phyloP scores from a whole-genome alignment of 2,113 vertebrate genomes.

The Hippoglossus stenolepis region DNA sequence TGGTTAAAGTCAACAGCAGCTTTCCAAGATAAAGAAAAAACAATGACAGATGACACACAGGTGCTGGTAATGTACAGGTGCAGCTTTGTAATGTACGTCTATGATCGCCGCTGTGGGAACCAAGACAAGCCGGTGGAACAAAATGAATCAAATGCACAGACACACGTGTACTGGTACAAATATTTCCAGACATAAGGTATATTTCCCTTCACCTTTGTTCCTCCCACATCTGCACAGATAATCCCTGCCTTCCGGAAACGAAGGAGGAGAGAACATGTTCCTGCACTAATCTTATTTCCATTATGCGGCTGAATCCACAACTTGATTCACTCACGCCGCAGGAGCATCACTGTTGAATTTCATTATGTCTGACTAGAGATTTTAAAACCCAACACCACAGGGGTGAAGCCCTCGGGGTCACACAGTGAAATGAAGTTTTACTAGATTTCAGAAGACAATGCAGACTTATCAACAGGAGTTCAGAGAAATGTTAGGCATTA shows the following conservation, averaged over 20 bases:
- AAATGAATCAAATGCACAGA: constrained; percentile 22
- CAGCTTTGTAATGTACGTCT: background rate
- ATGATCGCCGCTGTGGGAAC: constrained; percentile 8
- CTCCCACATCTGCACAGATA: constrained; percentile 48
- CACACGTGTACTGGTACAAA: background rate
- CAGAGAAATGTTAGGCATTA: constrained; percentile 22
- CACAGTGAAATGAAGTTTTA: constrained; percentile 11
- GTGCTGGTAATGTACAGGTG: constrained; percentile 2
- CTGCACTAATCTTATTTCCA: constrained; percentile 45
- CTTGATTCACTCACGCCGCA: background rate
- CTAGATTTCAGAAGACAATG: constrained; percentile 21
- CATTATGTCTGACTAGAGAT: background rate
- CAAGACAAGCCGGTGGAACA: background rate
- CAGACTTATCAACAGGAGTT: constrained; percentile 25
- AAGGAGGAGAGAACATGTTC: constrained; percentile 13
- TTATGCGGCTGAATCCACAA: constrained; percentile 22
- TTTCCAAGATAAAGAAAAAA: constrained; percentile 18
- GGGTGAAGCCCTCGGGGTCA: background rate
- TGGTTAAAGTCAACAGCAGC: constrained; percentile 37
- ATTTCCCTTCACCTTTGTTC: constrained; percentile 34
- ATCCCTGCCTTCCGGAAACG: constrained; percentile 28
- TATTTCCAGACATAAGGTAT: constrained; percentile 21
- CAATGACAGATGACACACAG: background rate
- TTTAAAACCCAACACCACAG: background rate
- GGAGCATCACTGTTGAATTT: background rate